Conservation (phyloP, 2,113 vertebrate genomes). For the Atlantisia rogersi region DNA sequence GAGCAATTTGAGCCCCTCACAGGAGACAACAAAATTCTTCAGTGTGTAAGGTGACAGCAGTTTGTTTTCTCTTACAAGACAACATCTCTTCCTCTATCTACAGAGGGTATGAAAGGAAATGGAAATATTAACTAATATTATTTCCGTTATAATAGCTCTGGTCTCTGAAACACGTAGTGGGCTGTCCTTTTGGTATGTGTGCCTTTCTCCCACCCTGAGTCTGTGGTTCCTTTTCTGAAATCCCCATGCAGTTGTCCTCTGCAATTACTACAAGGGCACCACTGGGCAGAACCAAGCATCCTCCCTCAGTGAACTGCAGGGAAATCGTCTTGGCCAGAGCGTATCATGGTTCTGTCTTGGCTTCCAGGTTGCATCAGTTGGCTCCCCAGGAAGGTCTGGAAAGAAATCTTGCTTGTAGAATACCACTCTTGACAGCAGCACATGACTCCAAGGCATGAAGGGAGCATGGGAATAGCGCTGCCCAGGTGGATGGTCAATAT, state of each 20-base stretch:
- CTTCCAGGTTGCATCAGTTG: neutral
- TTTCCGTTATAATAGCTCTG: neutral
- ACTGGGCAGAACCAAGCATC: neutral
- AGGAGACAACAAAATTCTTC: neutral
- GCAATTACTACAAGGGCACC: neutral
- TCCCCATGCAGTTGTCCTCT: neutral
- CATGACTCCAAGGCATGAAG: accelerated
- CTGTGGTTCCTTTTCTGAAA: neutral
- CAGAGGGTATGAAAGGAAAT: neutral
- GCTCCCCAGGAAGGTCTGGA: neutral
- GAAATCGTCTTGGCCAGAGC: neutral
- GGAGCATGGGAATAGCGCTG: neutral
- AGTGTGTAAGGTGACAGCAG: neutral
- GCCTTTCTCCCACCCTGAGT: neutral
- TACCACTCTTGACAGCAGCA: neutral
- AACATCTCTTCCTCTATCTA: neutral
- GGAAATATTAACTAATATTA: neutral
- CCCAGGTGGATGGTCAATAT: neutral
- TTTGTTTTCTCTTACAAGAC: neutral
- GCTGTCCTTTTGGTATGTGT: neutral
- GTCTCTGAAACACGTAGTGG: neutral
- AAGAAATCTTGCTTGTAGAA: neutral
- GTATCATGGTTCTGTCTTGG: neutral
- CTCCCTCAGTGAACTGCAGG: neutral
- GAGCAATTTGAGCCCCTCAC: neutral